Base-by-base conservation (phyloP, 2,888 invertebrate genomes). In the Lacanobia oleracea region DNA sequence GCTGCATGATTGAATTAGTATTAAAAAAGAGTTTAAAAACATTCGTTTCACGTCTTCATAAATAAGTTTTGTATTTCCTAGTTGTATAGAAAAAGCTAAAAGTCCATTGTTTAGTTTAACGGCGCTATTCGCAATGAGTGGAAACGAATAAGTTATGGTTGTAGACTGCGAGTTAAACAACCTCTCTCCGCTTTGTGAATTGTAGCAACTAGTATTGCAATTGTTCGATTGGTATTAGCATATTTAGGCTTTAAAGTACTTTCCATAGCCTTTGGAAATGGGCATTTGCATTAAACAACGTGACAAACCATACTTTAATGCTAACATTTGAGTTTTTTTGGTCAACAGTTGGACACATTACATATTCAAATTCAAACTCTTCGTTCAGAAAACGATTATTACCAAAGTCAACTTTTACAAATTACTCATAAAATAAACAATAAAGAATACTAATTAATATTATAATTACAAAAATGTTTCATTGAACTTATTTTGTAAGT, bases 401-500 rank as follows among this genome's bases (percentile, higher is more conserved):
- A 1, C 27, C 18, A 18, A n/a, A 59, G 1, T 27, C 12, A 14
- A 33, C 12, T 48, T 37, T 9, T 2, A 48, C 2, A 12, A 59
- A 60, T 21, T 2, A 0, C 18, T 7, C 8, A 14, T 16, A 37
- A 50, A 37, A 50, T 21, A 50, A 37, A 48, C 1, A 48, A 43
- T 59, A 21, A 61, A 53, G 1, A 56, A 27, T 0, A 62, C 2
- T 48, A 66, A 77, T 79, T 63, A 57, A 73, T 67, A 80, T 65
- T 8, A 16, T 0, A 27, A 68, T 72, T 72, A 63, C 54, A 63
- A 67, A 81, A 80, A 77, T 45, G 21, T 63, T 77, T 66, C 21
- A 77, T 62, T 77, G 67, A 73, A 53, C 54, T 74, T 65, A 10
- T 78, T 78, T 70, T 81, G 67, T 70, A 78, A 80, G 78, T 78